phyloP scores from a whole-genome alignment of 2,113 vertebrate genomes.

The Sarotherodon lohbergeri region DNA sequence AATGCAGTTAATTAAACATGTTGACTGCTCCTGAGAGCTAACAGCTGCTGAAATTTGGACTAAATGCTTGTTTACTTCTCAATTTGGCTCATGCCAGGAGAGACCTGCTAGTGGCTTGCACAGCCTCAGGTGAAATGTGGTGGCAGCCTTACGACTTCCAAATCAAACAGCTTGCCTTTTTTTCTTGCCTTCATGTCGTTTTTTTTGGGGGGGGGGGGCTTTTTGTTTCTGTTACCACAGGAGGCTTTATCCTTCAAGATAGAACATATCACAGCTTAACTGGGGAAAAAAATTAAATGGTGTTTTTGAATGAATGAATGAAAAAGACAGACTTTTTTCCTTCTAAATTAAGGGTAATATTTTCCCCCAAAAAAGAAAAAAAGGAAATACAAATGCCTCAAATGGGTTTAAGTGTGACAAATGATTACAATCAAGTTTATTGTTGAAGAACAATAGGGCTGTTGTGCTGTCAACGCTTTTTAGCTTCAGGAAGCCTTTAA shows the following conservation, averaged over 20 bases:
- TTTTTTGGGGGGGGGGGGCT: neutral
- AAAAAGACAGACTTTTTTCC: neutral
- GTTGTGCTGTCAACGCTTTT: conserved; percentile 37
- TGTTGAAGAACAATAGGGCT: conserved; percentile 42
- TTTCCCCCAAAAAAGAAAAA: neutral
- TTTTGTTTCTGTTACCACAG: conserved; percentile 10
- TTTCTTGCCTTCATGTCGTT: conserved; percentile 5
- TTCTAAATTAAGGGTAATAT: neutral
- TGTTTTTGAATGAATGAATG: neutral
- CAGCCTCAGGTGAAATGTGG: conserved; percentile 65
- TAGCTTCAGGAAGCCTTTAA: conserved; percentile 69
- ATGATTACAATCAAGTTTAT: conserved; percentile 40
- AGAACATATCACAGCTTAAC: conserved; percentile 40
- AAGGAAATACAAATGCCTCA: neutral
- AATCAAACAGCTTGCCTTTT: conserved; percentile 36
- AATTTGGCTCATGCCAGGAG: conserved; percentile 31
- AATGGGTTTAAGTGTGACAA: conserved; percentile 41
- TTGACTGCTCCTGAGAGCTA: conserved; percentile 54
- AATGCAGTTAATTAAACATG: conserved; percentile 69
- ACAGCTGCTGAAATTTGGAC: conserved; percentile 68
- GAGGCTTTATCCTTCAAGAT: conserved; percentile 44
- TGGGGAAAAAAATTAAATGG: neutral
- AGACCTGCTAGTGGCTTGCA: conserved; percentile 34
- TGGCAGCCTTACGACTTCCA: conserved; percentile 49
- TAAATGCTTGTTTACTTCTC: conserved; percentile 56